Conservation (phyloP, 2,888 invertebrate species). For the Scaptomyza reducta region DNA sequence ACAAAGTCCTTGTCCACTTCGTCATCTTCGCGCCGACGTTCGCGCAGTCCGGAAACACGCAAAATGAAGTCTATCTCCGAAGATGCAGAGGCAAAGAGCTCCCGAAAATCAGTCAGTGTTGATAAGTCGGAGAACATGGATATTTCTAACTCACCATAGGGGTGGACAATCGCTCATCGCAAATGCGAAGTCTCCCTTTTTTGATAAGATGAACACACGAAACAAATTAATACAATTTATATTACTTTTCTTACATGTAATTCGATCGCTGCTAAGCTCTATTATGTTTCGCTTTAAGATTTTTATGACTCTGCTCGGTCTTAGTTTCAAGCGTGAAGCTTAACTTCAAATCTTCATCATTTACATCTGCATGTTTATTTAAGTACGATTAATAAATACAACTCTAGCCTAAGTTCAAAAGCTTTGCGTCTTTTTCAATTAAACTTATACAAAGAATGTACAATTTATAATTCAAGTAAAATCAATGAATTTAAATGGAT, state of each 20-base stretch:
- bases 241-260: conserved; percentile 32
- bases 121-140: conserved; percentile 90
- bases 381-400: conserved; percentile 36
- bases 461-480: background rate
- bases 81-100: conserved; percentile 79
- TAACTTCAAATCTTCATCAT: conserved; percentile 25
- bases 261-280: conserved; percentile 5
- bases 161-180: conserved; percentile 2
- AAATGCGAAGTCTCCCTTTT: conserved; percentile 1
- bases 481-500: background rate
- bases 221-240: conserved; percentile 8
- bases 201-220: conserved; percentile 15
- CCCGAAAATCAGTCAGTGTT: conserved; percentile 84
- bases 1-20: conserved; percentile 60
- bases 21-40: conserved; percentile 80
- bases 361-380: conserved; percentile 32
- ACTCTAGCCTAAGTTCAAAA: conserved; percentile 26
- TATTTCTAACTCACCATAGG: conserved; percentile 90
- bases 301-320: conserved; percentile 31
- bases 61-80: conserved; percentile 82
- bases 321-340: conserved; percentile 41
- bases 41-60: conserved; percentile 82
- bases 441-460: background rate
- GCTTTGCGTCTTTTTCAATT: conserved; percentile 21
- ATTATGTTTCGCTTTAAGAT: conserved; percentile 17